Base-by-base conservation (phyloP, 2,797 vertebrate species). In the Threskiornis aethiopicus region DNA sequence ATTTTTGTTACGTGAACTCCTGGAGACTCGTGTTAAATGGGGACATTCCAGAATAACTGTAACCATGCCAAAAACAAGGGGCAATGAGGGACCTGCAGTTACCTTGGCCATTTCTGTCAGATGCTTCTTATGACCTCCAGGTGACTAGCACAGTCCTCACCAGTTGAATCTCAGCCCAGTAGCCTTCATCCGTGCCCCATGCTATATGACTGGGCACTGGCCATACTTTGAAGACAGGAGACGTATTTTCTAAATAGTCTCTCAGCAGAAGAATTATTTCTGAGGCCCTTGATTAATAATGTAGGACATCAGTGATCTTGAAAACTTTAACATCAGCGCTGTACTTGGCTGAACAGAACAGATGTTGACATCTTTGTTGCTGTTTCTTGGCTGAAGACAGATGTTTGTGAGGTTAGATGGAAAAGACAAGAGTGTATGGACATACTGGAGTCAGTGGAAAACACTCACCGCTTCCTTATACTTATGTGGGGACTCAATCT, bases 371-470 rank as follows among this genome's bases (percentile, higher is more conserved):
- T 76, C 84, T 86, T 88, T 84, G 69, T 71, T 92, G 80, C 75
- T 96, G 91, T 92, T 94, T 86, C 84, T 87, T 94, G 93, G 95
- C 93, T 94, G 79, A 69, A 92, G 93, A 90, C 87, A 97, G 93
- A 86, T 91, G 87, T 92, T 95, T 95, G 72, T 89, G 93, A 94
- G 64, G 51, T 90, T 96, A 93, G 69, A 88, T 76, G 47, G 89
- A 92, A 93, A 89, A 95, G 58, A 51, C 39, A 66, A 42, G 41
- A 93, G 69, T 19, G 39, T 65, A 75, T 28, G 72, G 87, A 66
- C 77, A 75, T 62, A 55, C 21, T 7, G 31, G 58, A 90, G n/a
- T 62, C 73, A 54, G 75, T 16, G 22, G 69, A 91, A 94, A 90
- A 84, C 42, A 69, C 31, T 66, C 8, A 2, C 16, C 0, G 0